Evolutionary conservation across 2,113 vertebrate species (phyloP), one percentile per base, ranked within the genome.

Genomic region (Cyanocitta stelleri): DNA sequence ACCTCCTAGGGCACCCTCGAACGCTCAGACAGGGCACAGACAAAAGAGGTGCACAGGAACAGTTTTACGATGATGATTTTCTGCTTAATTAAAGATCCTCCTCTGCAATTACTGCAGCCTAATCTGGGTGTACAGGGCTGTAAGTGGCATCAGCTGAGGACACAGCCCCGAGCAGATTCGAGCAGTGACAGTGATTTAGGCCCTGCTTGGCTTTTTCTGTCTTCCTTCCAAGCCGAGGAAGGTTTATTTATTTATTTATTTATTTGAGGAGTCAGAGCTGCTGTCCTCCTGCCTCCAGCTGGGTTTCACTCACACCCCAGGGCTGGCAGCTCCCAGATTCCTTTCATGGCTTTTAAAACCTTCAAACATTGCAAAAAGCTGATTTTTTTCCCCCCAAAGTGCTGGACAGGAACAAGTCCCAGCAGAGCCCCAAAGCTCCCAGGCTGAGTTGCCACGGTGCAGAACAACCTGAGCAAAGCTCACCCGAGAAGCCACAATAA

Each of bases 81-180:
- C 88, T 92, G 83, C 85, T 86, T 96, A 90, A 95, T 96, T 96
- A 90, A 92, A 88, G 79, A 77, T 83, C 92, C 85, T 90, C 88
- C 95, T 90, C 85, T 83, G 77, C 39, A 95, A 95, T 96, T 92
- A 92, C 72, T 35, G 75, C 59, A 66, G 81, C 79, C 77, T 69
- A 33, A 85, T 76, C 51, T 43, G 72, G 29, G 59, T 54, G 59
- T 72, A 4, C 75, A 83, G 63, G 78, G 74, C 71, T 90, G n/a
- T 13, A 72, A 41, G 24, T 76, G 83, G 44, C 71, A 96, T 16
- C 74, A 75, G 54, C 69, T 54, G 89, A 94, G 81, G 91, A 91
- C 81, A 44, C 32, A 52, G 85, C 78, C 69, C 54, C 10, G 26
- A 49, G 85, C 79, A 62, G 44, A 69, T 30, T 49, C 5, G 32